These are phyloP conservation scores for Orycteropus afer DNA, from an alignment of 2,113 vertebrate genomes.

Conservation along the genomic window DNA sequence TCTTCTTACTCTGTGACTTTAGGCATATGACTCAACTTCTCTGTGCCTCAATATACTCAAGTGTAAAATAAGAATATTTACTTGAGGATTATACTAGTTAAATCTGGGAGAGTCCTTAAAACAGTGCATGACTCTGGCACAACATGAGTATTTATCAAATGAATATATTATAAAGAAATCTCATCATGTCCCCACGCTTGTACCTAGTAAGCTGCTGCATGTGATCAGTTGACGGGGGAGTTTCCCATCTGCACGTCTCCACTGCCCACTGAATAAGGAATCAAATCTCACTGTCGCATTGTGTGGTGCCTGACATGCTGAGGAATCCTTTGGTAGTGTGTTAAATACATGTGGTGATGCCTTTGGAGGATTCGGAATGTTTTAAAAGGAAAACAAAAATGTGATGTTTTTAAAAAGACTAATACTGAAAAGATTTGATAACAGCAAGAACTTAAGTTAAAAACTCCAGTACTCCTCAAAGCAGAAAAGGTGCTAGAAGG, in stretches of 20 bases:
- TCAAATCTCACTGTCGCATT: not conserved
- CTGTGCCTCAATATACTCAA: not conserved
- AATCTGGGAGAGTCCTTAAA: not conserved
- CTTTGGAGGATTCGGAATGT: not conserved
- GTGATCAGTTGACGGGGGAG: not conserved
- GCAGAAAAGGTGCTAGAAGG: not conserved
- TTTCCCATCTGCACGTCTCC: not conserved
- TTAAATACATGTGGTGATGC: not conserved
- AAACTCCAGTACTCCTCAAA: not conserved
- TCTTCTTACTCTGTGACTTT: not conserved
- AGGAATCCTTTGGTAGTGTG: not conserved
- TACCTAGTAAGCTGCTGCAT: not conserved
- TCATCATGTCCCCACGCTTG: not conserved
- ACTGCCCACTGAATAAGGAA: not conserved
- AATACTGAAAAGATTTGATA: not conserved
- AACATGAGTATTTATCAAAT: not conserved
- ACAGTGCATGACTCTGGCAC: not conserved
- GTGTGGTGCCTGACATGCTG: not conserved
- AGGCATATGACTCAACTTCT: not conserved
- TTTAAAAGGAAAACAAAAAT: constrained; percentile 16
- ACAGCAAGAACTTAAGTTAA: not conserved
- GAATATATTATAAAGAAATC: not conserved
- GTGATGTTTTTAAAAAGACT: not conserved
- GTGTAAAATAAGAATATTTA: not conserved
- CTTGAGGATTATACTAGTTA: not conserved